phyloP scores from a whole-genome alignment of 1,140 invertebrate species.

The Xylocopa sonorina region DNA sequence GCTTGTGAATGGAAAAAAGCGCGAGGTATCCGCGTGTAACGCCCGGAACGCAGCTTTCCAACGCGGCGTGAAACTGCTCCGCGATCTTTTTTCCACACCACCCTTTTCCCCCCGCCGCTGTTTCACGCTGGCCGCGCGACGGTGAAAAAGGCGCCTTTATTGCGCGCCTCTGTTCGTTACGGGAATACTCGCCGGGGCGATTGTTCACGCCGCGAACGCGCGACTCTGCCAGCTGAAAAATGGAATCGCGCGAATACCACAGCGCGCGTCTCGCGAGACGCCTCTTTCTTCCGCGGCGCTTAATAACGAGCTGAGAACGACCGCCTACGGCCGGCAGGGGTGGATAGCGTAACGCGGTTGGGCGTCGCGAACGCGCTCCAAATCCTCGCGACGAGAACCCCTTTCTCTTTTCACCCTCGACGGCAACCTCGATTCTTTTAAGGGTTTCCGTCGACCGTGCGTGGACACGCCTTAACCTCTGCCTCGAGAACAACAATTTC shows the following conservation, averaged over 20 bases:
- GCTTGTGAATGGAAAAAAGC: background rate
- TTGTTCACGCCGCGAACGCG: slow-evolving; percentile 16
- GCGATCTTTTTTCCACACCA: background rate
- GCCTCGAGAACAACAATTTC: background rate
- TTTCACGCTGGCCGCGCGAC: background rate
- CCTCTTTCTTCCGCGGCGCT: slow-evolving; percentile 12
- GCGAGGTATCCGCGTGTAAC: background rate
- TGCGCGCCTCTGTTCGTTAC: slow-evolving; percentile 27
- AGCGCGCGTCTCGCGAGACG: slow-evolving; percentile 6
- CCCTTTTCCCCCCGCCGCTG: background rate
- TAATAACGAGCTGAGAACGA: slow-evolving; percentile 16
- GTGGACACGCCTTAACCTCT: too few species aligned
- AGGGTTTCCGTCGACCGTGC: too few species aligned
- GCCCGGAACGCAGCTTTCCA: background rate
- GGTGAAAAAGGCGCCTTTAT: slow-evolving; percentile 3
- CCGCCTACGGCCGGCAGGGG: background rate
- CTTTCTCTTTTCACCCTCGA: background rate
- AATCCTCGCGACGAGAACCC: background rate
- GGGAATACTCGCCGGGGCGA: slow-evolving; percentile 27
- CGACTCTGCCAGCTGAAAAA: background rate
- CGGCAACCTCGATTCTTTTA: background rate
- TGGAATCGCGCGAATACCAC: slow-evolving; percentile 14
- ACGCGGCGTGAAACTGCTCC: slow-evolving; percentile 3
- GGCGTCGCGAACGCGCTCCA: background rate
- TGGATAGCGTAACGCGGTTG: background rate